Conservation (phyloP, 2,888 invertebrate species). For the Notodonta ziczac region DNA sequence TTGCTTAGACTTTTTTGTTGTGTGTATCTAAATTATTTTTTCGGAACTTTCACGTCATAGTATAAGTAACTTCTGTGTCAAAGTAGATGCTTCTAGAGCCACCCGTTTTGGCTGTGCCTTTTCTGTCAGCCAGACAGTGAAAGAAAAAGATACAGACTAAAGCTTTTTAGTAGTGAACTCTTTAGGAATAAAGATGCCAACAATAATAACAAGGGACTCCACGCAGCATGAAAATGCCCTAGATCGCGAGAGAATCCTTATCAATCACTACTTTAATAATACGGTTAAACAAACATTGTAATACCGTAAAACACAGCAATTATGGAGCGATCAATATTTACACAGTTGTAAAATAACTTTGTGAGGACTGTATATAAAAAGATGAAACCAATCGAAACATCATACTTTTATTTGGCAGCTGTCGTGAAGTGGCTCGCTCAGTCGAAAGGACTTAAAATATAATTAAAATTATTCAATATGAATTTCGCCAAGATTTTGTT, state of each 20-base stretch:
- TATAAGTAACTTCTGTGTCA: no score
- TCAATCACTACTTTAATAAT: background rate
- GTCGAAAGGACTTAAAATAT: constrained; percentile 9
- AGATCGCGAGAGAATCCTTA: background rate
- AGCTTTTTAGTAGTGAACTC: no score
- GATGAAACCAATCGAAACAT: background rate
- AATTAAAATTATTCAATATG: constrained; percentile 40
- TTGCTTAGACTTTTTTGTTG: no score
- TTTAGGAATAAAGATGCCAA: no score
- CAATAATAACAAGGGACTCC: background rate
- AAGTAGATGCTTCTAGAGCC: no score
- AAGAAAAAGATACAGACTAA: no score
- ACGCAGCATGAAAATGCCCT: background rate
- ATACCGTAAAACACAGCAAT: background rate
- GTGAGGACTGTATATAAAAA: background rate
- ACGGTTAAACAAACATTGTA: background rate
- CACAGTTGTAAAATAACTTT: background rate
- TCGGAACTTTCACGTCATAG: no score
- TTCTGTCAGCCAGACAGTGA: no score
- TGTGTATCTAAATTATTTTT: no score
- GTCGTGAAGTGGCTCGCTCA: constrained; percentile 4
- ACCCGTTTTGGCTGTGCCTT: no score
- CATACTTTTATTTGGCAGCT: background rate
- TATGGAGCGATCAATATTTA: background rate
- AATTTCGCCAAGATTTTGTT: constrained; percentile 55